Evolutionary conservation across 53 echinoderm and acorn worm genomes (phyloP).

Genomic region (Zoroaster sp.): DNA sequence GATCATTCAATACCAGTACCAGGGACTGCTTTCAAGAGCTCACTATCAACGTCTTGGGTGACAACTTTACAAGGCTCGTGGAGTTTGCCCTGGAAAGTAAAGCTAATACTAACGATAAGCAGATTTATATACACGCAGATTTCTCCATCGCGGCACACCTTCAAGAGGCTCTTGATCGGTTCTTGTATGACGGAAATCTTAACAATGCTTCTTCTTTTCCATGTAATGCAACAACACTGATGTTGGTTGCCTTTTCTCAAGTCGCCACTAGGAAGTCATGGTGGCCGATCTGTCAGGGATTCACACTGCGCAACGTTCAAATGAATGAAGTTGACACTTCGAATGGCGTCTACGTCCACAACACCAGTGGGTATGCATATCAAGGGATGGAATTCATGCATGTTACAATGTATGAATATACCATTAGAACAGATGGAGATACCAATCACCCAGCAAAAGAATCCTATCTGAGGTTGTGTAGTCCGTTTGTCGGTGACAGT

Average conservation of each 20-base stretch:
- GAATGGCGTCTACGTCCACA: not conserved
- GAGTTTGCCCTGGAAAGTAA: not conserved
- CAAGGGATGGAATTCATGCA: not conserved
- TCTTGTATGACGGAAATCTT: not conserved
- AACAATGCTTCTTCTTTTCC: not conserved
- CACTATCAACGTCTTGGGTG: too few species aligned
- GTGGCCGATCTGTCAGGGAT: not conserved
- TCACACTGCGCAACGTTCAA: not conserved
- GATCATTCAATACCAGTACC: not conserved
- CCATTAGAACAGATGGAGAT: not conserved
- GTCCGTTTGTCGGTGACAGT: not conserved
- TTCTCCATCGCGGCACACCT: not conserved
- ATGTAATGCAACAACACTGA: not conserved
- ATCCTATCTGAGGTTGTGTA: not conserved
- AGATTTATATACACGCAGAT: not conserved
- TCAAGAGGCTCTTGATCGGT: not conserved
- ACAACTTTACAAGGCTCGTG: not conserved
- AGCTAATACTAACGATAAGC: not conserved
- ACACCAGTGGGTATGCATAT: not conserved
- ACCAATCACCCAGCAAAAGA: not conserved
- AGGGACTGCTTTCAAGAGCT: not conserved
- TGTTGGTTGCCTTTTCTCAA: not conserved
- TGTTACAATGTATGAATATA: not conserved
- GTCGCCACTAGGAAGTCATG: not conserved
- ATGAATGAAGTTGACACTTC: not conserved